Conservation (phyloP, 2,113 vertebrate genomes). For the Hemichromis elongatus region DNA sequence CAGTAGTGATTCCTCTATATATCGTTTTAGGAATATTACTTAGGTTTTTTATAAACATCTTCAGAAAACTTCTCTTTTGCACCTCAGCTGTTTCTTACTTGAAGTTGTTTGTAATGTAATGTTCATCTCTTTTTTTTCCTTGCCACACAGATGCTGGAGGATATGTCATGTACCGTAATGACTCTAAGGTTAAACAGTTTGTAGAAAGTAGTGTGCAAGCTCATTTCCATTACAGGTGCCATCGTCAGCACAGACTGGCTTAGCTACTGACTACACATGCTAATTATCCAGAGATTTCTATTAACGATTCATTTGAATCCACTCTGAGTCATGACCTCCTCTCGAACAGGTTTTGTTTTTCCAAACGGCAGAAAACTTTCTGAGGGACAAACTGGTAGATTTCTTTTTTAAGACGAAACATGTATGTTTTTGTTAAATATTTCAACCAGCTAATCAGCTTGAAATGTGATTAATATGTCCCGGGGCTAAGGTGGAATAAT, state of each 20-base stretch:
- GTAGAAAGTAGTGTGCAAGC: not conserved
- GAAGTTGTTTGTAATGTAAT: not conserved
- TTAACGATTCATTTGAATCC: not conserved
- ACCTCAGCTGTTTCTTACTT: not conserved
- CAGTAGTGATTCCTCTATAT: not conserved
- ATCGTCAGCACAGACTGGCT: not conserved
- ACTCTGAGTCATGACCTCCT: not conserved
- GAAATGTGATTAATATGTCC: not conserved
- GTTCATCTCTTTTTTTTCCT: not conserved
- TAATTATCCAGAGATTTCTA: not conserved
- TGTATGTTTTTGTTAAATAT: not conserved
- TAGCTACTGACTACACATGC: not conserved
- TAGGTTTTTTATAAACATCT: not conserved
- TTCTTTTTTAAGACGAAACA: not conserved
- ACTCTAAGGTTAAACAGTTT: not conserved
- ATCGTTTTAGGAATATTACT: conserved; percentile 12
- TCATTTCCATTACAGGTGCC: not conserved
- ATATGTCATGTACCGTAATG: not conserved
- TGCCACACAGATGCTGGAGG: not conserved
- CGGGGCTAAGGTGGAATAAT: not conserved
- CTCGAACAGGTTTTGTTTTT: not conserved
- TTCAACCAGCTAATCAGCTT: not conserved
- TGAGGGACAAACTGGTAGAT: not conserved
- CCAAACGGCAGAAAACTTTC: not conserved
- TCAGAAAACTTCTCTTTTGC: not conserved